A percentile compares a stretch with the other conserved stretches of the same genome.
Conservation (phyloP, 1,140 invertebrate genomes). For the Zaprionus lachaisei region DNA sequence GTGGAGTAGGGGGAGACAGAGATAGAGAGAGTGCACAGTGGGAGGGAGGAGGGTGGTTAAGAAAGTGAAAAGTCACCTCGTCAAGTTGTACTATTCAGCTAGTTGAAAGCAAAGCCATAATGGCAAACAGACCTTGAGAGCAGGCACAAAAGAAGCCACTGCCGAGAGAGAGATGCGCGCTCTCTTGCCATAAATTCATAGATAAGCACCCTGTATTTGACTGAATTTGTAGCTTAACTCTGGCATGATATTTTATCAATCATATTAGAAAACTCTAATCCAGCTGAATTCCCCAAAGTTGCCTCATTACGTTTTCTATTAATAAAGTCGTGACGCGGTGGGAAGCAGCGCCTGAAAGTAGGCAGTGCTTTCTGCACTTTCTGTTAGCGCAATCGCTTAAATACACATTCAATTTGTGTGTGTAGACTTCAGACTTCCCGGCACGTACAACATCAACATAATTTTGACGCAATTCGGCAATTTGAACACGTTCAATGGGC, state of each 20-base stretch:
- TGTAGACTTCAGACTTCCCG: constrained; percentile 28
- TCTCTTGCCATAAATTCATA: neutral
- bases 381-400: constrained; percentile 42
- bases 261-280: constrained; percentile 15
- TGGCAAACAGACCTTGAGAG: neutral
- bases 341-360: constrained; percentile 5
- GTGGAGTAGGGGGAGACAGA: constrained; percentile 22
- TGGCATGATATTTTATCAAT: constrained; percentile 7
- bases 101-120: constrained; percentile 2
- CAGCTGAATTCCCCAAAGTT: constrained; percentile 3
- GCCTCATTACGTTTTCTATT: constrained; percentile 28
- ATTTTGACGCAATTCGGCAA: constrained; percentile 70
- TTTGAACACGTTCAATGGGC: constrained; percentile 72
- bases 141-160: neutral
- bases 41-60: neutral
- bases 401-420: constrained; percentile 71
- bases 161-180: neutral
- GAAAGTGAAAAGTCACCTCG: constrained; percentile 17
- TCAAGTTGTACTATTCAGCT: neutral
- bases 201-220: neutral
- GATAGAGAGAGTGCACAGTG: neutral
- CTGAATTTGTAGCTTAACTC: neutral
- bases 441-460: constrained; percentile 71
- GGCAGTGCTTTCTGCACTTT: constrained; percentile 11
- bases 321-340: neutral